Evolutionary conservation across 2,888 invertebrate genomes (phyloP).

Genomic region (Pristionchus japonicus): DNA sequence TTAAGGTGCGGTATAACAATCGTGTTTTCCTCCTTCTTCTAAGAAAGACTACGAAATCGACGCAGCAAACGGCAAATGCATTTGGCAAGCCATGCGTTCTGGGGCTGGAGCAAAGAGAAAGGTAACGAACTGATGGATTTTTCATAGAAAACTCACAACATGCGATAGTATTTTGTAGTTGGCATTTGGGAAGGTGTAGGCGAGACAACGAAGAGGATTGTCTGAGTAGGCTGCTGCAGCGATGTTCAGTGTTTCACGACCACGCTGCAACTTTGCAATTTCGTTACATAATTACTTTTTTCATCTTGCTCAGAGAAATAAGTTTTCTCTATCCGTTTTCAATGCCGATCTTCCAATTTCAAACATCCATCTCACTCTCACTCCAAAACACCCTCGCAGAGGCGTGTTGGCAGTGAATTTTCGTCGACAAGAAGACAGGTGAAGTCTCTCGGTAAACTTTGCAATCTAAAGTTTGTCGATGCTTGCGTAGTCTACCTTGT

Average conservation of each 20-base stretch:
- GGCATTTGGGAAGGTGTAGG: constrained; percentile 44
- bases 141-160: not conserved
- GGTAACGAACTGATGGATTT: not conserved
- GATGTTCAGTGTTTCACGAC: constrained; percentile 43
- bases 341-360: not conserved
- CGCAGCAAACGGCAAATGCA: not conserved
- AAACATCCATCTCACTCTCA: not conserved
- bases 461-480: not conserved
- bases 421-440: not conserved
- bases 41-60: not conserved
- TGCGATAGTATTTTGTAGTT: constrained; percentile 43
- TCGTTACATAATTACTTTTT: not conserved
- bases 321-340: not conserved
- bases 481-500: not conserved
- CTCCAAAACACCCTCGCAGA: not conserved
- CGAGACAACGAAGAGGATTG: constrained; percentile 48
- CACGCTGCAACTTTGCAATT: constrained; percentile 13
- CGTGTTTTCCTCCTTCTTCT: not conserved
- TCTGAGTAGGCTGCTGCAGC: constrained; percentile 49
- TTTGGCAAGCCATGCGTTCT: too few relatives aligned
- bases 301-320: not conserved
- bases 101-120: not conserved
- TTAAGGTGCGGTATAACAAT: not conserved
- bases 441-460: not conserved
- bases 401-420: not conserved